Conservation (phyloP, 2,888 invertebrate species). For the Platycheirus albimanus region DNA sequence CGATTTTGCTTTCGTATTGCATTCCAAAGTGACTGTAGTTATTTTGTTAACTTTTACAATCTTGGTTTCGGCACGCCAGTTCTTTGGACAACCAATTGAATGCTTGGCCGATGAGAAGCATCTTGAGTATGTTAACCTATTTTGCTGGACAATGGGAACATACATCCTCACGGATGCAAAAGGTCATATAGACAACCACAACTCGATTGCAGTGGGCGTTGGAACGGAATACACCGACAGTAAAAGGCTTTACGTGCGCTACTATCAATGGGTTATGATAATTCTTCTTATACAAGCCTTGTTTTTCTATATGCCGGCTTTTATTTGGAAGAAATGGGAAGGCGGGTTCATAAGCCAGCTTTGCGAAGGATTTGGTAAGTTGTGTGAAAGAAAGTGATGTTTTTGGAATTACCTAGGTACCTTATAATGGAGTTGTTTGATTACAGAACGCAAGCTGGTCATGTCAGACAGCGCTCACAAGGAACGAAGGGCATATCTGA, state of each 20-base stretch:
- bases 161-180: conserved; percentile 83
- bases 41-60: conserved; percentile 89
- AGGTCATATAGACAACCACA: conserved; percentile 79
- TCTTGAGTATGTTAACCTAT: conserved; percentile 87
- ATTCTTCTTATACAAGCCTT: conserved; percentile 79
- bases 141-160: conserved; percentile 91
- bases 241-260: conserved; percentile 79
- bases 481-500: conserved; percentile 76
- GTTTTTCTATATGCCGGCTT: conserved; percentile 80
- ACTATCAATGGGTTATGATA: conserved; percentile 82
- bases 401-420: no score
- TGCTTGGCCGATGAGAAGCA: conserved; percentile 85
- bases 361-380: conserved; percentile 79
- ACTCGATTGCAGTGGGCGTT: conserved; percentile 78
- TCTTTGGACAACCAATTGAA: conserved; percentile 93
- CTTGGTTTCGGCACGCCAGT: conserved; percentile 91
- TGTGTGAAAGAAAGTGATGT: not conserved
- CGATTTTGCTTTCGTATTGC: conserved; percentile 89
- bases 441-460: conserved; percentile 76
- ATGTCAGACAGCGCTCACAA: conserved; percentile 76
- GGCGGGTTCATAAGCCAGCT: conserved; percentile 83
- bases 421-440: no score
- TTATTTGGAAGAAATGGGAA: conserved; percentile 81
- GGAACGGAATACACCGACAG: conserved; percentile 77
- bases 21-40: conserved; percentile 88